Evolutionary conservation across 2,888 invertebrate species (phyloP).

Genomic region (Chironomus tentans): DNA sequence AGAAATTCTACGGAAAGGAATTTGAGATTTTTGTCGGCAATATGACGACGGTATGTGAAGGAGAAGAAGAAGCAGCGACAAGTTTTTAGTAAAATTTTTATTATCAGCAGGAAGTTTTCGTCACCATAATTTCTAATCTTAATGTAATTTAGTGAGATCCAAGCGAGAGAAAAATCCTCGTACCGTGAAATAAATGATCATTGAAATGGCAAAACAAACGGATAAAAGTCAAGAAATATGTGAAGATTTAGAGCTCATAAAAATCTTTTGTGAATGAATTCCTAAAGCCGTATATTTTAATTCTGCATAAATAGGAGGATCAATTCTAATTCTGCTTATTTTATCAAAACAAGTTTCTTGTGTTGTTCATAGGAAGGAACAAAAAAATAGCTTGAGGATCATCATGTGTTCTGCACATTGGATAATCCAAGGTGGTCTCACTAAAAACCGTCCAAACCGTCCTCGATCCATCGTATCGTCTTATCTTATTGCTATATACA

Average conservation of each 20-base stretch:
- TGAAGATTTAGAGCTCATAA: neutral
- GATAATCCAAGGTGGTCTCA: slow-evolving; percentile 16
- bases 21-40: neutral
- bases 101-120: neutral
- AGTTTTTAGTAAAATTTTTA: too few species aligned
- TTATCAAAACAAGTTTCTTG: neutral
- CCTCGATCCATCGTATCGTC: neutral
- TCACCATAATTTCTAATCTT: neutral
- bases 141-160: too few species aligned
- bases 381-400: neutral
- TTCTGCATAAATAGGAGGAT: neutral
- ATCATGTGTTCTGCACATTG: neutral
- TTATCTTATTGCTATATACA: too few species aligned
- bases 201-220: too few species aligned
- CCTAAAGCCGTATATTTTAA: neutral
- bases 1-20: neutral
- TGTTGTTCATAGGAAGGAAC: neutral
- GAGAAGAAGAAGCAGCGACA: too few species aligned
- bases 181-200: neutral
- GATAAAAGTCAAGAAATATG: neutral
- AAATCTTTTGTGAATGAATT: slow-evolving; percentile 1
- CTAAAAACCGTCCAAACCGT: neutral
- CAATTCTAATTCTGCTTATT: neutral
- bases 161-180: neutral
- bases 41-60: too few species aligned